Evolutionary conservation across 2,113 vertebrate genomes (phyloP).

Genomic region (Podarcis cretensis): DNA sequence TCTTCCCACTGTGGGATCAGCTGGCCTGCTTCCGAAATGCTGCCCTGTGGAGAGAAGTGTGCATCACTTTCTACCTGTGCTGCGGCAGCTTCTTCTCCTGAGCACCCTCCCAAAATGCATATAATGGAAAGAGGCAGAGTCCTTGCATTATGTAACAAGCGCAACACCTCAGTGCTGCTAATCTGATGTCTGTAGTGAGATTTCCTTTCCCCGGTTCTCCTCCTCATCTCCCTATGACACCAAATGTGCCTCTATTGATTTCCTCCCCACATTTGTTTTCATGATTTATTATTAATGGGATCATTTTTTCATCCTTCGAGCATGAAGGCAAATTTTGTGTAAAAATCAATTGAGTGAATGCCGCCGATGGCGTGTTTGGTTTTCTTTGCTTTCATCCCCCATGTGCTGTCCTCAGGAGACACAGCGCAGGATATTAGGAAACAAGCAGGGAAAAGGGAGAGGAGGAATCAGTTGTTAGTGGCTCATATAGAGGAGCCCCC

Average conservation of each 20-base stretch:
- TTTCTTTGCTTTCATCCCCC: constrained; percentile 78
- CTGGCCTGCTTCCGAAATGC: background rate
- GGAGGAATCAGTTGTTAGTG: constrained; percentile 39
- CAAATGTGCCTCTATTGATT: constrained; percentile 79
- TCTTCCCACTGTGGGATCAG: background rate
- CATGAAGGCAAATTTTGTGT: constrained; percentile 83
- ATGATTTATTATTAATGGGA: constrained; percentile 84
- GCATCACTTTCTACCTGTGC: background rate
- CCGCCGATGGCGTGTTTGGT: constrained; percentile 72
- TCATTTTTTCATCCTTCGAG: constrained; percentile 79
- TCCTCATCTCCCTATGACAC: constrained; percentile 56
- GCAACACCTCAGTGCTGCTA: constrained; percentile 31
- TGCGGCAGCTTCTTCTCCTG: background rate
- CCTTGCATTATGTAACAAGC: constrained; percentile 22
- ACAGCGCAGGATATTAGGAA: constrained; percentile 61
- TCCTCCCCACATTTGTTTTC: constrained; percentile 79
- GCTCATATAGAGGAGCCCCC: background rate
- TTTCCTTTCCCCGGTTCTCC: background rate
- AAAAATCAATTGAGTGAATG: constrained; percentile 82
- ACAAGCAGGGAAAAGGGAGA: constrained; percentile 32
- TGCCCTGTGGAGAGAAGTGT: background rate
- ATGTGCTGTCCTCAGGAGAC: constrained; percentile 57
- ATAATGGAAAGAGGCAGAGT: background rate
- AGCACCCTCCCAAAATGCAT: background rate
- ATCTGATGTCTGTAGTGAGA: background rate